Base-by-base conservation (phyloP, 2,113 vertebrate species). In the Chaenocephalus aceratus region DNA sequence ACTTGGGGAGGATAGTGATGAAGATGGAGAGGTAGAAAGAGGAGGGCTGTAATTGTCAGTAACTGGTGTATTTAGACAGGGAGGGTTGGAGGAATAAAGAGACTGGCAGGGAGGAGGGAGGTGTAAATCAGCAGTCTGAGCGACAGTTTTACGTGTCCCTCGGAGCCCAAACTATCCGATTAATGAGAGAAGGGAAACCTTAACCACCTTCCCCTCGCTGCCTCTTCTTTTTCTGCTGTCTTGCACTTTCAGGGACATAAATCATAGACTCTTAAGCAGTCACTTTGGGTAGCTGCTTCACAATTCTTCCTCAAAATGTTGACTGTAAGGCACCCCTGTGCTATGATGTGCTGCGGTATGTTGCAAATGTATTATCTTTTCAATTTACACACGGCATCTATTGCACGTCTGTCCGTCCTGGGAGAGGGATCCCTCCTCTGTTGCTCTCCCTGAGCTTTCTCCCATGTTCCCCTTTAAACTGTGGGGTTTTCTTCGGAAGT, bases 141-240 rank as follows among this genome's bases (percentile, higher is more conserved):
- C 60, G 85, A 89, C 88, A 87, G 85, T 80, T 94, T 93, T 92
- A 93, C 65, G 77, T 64, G 75, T 54, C 84, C 82, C 89, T 86
- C 49, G 56, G 81, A 91, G 78, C 87, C 77, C 85, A 81, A 86
- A 91, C 85, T 88, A 90, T 90, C 83, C 82, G 72, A 87, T 92
- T 89, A 93, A 94, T 90, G 89, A 89, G 85, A 91, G 82, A 76
- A 82, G 90, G 87, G 86, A 86, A 93, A 90, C 85, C 84, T 77
- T 85, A 87, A 87, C 86, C 66, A 82, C 86, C 85, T 76, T 75
- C 75, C 60, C 62, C 69, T 83, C 77, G 58, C 83, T 64, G 67
- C 67, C 67, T 71, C 75, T 72, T 59, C 86, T 75, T 76, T 88
- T 92, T 85, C 79, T 90, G 88, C 91, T 83, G 64, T 88, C 77